Conservation (phyloP, 2,113 vertebrate genomes). For the Rhabdornis inornatus region DNA sequence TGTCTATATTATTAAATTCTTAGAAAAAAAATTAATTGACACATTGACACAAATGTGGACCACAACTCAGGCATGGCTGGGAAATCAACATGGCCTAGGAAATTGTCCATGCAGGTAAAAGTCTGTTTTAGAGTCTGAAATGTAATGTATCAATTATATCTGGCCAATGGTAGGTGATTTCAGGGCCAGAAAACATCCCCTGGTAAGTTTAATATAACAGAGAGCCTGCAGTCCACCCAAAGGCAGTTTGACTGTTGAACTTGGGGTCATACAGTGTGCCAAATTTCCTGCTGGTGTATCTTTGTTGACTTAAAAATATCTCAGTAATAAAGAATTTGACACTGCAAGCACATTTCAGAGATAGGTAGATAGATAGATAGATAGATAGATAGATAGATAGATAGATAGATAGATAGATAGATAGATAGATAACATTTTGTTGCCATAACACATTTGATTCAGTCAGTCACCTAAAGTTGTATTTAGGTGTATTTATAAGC, state of each 20-base stretch:
- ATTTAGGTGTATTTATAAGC: background rate
- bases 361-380: background rate
- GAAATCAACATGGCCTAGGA: background rate
- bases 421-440: background rate
- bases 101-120: background rate
- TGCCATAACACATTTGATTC: background rate
- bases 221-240: background rate
- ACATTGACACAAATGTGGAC: background rate
- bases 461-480: background rate
- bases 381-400: background rate
- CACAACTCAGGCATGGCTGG: rapidly evolving
- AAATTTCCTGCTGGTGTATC: background rate
- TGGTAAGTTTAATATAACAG: background rate
- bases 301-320: background rate
- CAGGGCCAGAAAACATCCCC: background rate
- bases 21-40: background rate
- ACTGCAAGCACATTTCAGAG: background rate
- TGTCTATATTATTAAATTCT: background rate
- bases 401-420: background rate
- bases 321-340: background rate
- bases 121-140: background rate
- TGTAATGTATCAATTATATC: background rate
- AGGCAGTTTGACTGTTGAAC: background rate
- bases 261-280: background rate
- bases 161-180: background rate